Base-by-base conservation (phyloP, 2,888 invertebrate species). In the Lobophora halterata region DNA sequence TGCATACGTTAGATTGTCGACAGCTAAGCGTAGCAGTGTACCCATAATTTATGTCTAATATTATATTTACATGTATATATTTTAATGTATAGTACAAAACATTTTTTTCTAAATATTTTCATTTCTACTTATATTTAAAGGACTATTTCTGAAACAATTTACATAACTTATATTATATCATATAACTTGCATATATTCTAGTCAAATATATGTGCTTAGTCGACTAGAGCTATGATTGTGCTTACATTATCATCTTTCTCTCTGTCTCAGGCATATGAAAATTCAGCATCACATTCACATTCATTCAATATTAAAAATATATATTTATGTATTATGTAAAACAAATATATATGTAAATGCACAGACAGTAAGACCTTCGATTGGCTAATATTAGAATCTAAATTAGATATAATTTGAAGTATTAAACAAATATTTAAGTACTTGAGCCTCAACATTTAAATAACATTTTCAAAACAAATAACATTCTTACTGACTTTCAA, bases 31-130 rank as follows among this genome's bases (percentile, higher is more conserved):
- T 71, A 75, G 74, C 71, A 52, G 59, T 58, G 57, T 60, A 75
- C 74, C 32, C 36, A 50, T 48, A 55, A 45, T 50, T 36, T 39
- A 30, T 27, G 12, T 31, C 35, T 33, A 39, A 46, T 49, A 49
- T 51, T 54, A 49, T 68, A 70, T 70, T 56, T 70, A 70, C 70
- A 66, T 40, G 51, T 58, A 50, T 61, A 48, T 50, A 57, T 34
- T 50, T 49, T 54, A 51, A 47, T 62, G 56, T 69, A 69, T 73
- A 65, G 66, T 81, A 82, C 76, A 81, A 82, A 82, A 81, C 72
- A 79, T 75, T 71, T 61, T 16, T 77, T 64, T 65, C 65, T 73
- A 64, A 47, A 77, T 77, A 77, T 71, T 72, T 59, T 57, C 56
- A 55, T 53, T 61, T 46, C 61, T 55, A 62, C 61, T 49, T 56